phyloP scores from a whole-genome alignment of 2,113 vertebrate species.

The Colinus virginianus region DNA sequence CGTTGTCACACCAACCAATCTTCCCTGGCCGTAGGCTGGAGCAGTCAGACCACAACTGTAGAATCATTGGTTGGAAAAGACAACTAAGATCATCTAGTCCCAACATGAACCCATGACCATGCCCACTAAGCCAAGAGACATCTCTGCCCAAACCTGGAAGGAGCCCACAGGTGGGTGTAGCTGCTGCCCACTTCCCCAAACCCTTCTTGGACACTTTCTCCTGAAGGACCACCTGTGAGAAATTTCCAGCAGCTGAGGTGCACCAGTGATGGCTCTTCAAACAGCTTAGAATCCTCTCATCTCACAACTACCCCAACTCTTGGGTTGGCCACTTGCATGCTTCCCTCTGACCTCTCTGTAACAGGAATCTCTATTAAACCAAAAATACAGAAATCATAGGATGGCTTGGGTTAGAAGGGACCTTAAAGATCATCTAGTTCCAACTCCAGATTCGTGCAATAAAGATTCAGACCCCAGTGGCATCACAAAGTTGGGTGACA shows the following conservation, averaged over 20 bases:
- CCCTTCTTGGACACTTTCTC: neutral
- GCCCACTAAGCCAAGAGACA: fast-evolving
- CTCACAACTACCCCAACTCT: neutral
- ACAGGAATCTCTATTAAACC: neutral
- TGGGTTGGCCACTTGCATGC: neutral
- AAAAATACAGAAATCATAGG: neutral
- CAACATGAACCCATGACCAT: too few relatives aligned
- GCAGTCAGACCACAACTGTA: neutral
- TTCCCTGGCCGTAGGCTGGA: fast-evolving
- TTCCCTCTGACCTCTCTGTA: neutral
- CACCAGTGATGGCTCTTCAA: neutral
- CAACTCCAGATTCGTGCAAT: too few relatives aligned
- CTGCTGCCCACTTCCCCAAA: neutral
- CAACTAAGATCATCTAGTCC: too few relatives aligned
- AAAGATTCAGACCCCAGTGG: too few relatives aligned
- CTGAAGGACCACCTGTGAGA: neutral
- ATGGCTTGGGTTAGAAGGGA: too few relatives aligned
- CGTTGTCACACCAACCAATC: fast-evolving
- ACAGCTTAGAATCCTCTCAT: neutral
- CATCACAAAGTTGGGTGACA: too few relatives aligned
- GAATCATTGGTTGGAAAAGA: too few relatives aligned
- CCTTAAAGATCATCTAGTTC: too few relatives aligned
- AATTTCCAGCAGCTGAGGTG: neutral
- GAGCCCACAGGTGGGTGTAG: neutral
- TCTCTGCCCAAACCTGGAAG: neutral